These are phyloP conservation scores for Athalia rosae DNA, from an alignment of 2,888 invertebrate genomes.

Conservation along the genomic window DNA sequence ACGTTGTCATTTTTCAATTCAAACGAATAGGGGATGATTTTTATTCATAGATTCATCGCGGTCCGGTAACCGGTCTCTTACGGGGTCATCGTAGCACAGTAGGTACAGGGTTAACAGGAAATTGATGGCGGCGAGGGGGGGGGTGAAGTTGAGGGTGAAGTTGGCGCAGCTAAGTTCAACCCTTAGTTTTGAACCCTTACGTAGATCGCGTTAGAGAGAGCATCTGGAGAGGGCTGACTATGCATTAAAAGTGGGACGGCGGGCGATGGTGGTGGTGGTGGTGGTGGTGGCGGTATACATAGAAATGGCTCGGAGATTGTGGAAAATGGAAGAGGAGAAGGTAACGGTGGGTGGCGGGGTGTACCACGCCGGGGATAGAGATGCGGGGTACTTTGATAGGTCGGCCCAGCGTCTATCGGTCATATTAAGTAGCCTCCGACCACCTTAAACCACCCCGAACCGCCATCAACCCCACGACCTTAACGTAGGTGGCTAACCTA, in stretches of 20 bases:
- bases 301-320: no score
- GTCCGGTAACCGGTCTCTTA: constrained; percentile 35
- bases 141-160: constrained; percentile 2
- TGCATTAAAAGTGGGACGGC: constrained; percentile 31
- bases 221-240: constrained; percentile 43
- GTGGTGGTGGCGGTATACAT: neutral
- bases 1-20: no score
- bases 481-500: constrained; percentile 43
- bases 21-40: constrained; percentile 4
- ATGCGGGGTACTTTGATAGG: constrained; percentile 61
- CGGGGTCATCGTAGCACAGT: constrained; percentile 6
- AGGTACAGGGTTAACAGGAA: no score
- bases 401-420: constrained; percentile 62
- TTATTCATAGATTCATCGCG: constrained; percentile 10
- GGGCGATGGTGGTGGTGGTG: constrained; percentile 24
- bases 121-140: neutral
- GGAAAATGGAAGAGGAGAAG: no score
- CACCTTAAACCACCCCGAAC: constrained; percentile 47
- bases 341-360: no score
- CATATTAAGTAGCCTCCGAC: constrained; percentile 65
- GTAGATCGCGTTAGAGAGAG: neutral
- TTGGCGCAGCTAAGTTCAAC: constrained; percentile 25
- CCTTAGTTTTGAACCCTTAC: constrained; percentile 34
- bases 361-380: constrained; percentile 42
- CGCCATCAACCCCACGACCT: constrained; percentile 52